Evolutionary conservation across 2,113 vertebrate genomes (phyloP), one percentile per base, ranked within the genome.

Genomic region (Neolamprologus cancellatus): DNA sequence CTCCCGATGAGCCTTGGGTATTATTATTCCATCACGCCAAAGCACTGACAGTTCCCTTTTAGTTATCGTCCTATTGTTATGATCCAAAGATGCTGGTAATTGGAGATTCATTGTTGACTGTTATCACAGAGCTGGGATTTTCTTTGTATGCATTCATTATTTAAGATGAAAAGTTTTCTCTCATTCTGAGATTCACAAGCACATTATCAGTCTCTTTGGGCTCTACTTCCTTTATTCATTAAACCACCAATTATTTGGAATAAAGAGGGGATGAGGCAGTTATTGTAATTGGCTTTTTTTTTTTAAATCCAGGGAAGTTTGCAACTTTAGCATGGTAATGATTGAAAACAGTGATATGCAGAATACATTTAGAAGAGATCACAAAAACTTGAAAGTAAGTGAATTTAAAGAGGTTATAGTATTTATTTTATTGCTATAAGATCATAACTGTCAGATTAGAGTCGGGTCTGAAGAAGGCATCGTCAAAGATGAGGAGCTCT

Each of bases 51-150:
- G 84, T 83, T 92, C 85, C 87, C 78, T 81, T 59, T 93, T 88
- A 85, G 84, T 92, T 91, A 92, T 89, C 88, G 81, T 87, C 57
- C 86, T 59, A 83, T 92, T 93, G 92, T 93, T 88, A 83, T 83
- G 66, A 92, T 83, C 88, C 78, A 53, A 55, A 78, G 59, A 81
- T 83, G 64, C 66, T 83, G 74, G 84, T 94, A 95, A 95, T 96
- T 95, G 89, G 93, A 91, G 91, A 91, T 86, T 90, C 89, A 61
- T 53, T 89, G 92, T 84, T 89, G 88, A 88, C 91, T 91, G 79
- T 91, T 85, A 93, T 93, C 89, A 78, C n/a, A 54, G 41, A 81
- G 69, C 34, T 12, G 11, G 30, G 82, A 53, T 84, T 87, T 91
- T 92, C 57, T 89, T 88, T 88, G 89, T 82, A 79, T 61, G 82